These are phyloP conservation scores for Neosalanx taihuensis DNA, from an alignment of 2,797 vertebrate genomes.

Conservation along the genomic window DNA sequence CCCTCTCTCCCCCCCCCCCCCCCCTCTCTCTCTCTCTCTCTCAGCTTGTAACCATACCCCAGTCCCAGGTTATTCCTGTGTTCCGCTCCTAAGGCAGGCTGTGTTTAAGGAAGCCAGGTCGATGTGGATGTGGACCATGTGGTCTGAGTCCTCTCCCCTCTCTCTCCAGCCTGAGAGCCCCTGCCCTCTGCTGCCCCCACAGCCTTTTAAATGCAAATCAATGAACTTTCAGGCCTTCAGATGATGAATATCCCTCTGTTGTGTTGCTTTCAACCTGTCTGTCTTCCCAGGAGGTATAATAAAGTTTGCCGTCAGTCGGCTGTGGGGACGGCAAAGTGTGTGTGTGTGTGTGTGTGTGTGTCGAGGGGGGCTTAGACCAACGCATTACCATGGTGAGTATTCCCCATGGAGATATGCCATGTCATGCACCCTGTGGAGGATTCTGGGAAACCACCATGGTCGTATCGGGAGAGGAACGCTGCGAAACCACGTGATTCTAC, in stretches of 20 bases:
- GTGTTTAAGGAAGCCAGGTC: not conserved
- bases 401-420: slow-evolving; percentile 8
- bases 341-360: slow-evolving; percentile 22
- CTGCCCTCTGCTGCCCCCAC: slow-evolving; percentile 9
- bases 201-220: slow-evolving; percentile 49
- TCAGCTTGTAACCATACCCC: no score
- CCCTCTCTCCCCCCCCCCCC: not conserved
- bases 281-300: not conserved
- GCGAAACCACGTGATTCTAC: no score
- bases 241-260: slow-evolving; percentile 34
- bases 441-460: no score
- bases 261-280: not conserved
- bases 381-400: slow-evolving; percentile 25
- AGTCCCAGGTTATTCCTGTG: no score
- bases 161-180: not conserved
- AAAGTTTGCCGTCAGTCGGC: slow-evolving; percentile 6
- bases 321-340: slow-evolving; percentile 11
- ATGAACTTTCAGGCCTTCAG: slow-evolving; percentile 17
- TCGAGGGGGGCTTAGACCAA: slow-evolving; percentile 23
- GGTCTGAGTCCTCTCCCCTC: not conserved
- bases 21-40: not conserved
- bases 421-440: no score
- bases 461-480: no score
- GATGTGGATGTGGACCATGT: not conserved
- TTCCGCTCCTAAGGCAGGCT: not conserved